Conservation (phyloP, 2,113 vertebrate species). For the Tiliqua scincoides region DNA sequence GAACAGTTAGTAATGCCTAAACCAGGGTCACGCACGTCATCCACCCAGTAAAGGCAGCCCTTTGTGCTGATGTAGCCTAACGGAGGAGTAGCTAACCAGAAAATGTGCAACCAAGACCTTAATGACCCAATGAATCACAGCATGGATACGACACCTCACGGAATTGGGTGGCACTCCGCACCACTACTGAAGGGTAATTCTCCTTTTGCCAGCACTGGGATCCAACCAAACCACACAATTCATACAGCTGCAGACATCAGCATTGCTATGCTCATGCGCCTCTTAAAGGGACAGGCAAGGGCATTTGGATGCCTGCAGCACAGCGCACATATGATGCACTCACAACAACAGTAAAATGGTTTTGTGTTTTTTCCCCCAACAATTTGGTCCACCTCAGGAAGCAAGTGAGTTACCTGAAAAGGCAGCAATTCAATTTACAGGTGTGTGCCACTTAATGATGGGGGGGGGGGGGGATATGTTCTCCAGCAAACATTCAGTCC, state of each 20-base stretch:
- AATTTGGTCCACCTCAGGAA: too few species aligned
- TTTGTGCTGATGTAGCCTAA: slow-evolving; percentile 2
- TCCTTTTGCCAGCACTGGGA: not conserved
- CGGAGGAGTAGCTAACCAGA: slow-evolving; percentile 8
- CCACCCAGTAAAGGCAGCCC: not conserved
- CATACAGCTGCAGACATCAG: not conserved
- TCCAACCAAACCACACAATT: not conserved
- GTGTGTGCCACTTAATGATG: too few species aligned
- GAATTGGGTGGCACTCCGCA: not conserved
- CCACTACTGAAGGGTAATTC: not conserved
- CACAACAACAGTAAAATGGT: too few species aligned
- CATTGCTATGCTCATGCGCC: not conserved
- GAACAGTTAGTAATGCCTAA: not conserved
- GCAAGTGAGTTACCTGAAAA: too few species aligned
- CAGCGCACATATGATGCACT: not conserved
- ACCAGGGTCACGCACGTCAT: not conserved
- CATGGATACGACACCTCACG: not conserved
- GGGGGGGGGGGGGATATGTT: too few species aligned
- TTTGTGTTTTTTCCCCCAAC: too few species aligned
- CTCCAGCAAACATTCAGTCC: too few species aligned
- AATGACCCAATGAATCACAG: slow-evolving; percentile 5
- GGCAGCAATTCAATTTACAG: too few species aligned
- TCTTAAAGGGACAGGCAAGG: not conserved
- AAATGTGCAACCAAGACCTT: not conserved
- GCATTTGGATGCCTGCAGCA: not conserved